phyloP scores from a whole-genome alignment of 1,140 invertebrate species.

The Bombus superbus region DNA sequence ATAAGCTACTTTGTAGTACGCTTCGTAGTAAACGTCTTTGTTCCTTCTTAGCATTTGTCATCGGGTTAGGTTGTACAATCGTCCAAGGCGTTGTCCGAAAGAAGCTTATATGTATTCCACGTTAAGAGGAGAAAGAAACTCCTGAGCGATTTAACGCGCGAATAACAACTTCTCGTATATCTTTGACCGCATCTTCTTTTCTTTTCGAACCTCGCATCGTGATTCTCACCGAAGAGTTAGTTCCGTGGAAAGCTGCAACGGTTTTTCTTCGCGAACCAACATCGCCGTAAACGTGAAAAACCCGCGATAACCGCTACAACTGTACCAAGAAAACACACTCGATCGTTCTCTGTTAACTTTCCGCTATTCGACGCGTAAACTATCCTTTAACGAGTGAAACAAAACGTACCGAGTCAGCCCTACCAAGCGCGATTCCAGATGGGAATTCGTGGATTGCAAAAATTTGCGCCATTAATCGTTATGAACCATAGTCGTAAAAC shows the following conservation, averaged over 20 bases:
- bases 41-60: background rate
- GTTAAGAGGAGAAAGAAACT: background rate
- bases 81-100: background rate
- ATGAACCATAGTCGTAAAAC: background rate
- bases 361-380: background rate
- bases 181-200: conserved; percentile 11
- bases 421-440: background rate
- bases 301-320: background rate
- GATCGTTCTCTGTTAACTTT: background rate
- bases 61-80: background rate
- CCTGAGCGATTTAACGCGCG: conserved; percentile 15
- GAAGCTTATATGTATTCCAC: too few relatives aligned
- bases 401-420: background rate
- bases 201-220: background rate
- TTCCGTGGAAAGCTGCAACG: conserved; percentile 21
- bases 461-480: background rate
- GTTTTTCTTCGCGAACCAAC: conserved; percentile 3
- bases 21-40: background rate
- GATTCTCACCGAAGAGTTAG: background rate
- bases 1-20: too few relatives aligned
- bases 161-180: conserved; percentile 12
- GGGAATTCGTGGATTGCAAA: background rate
- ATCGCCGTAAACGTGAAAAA: background rate
- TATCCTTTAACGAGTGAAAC: background rate
- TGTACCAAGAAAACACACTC: background rate